A percentile compares a stretch with the other conserved stretches of the same genome.
phyloP scores from a whole-genome alignment of 2,888 invertebrate genomes.

The Nowickia ferox region DNA sequence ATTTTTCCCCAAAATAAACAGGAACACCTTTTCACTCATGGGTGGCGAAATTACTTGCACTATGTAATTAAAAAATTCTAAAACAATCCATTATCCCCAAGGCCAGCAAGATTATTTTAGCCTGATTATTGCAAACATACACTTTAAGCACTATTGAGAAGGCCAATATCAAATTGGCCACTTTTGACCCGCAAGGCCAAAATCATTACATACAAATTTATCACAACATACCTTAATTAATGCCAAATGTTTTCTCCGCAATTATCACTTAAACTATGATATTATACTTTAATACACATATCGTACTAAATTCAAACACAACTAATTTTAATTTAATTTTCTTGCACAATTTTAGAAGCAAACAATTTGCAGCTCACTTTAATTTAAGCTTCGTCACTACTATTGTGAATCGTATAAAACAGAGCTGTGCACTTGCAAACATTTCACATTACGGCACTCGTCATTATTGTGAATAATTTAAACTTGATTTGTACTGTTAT shows the following conservation, averaged over 20 bases:
- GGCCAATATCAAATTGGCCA: too few relatives aligned
- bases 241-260: background rate
- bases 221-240: background rate
- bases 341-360: background rate
- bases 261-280: background rate
- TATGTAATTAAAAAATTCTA: too few relatives aligned
- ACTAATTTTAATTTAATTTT: background rate
- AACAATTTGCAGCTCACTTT: background rate
- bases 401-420: constrained; percentile 7
- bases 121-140: too few relatives aligned
- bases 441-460: background rate
- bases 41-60: too few relatives aligned
- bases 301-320: background rate
- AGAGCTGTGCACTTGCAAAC: background rate
- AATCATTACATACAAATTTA: background rate
- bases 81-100: too few relatives aligned
- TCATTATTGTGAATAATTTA: background rate
- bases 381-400: background rate
- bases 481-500: background rate
- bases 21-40: too few relatives aligned
- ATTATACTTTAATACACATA: background rate
- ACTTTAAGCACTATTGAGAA: too few relatives aligned
- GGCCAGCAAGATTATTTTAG: too few relatives aligned
- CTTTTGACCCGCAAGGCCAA: too few relatives aligned
- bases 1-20: too few relatives aligned